Evolutionary conservation across 2,113 vertebrate species (phyloP), one percentile per base, ranked within the genome.

Genomic region (Bufo bufo): DNA sequence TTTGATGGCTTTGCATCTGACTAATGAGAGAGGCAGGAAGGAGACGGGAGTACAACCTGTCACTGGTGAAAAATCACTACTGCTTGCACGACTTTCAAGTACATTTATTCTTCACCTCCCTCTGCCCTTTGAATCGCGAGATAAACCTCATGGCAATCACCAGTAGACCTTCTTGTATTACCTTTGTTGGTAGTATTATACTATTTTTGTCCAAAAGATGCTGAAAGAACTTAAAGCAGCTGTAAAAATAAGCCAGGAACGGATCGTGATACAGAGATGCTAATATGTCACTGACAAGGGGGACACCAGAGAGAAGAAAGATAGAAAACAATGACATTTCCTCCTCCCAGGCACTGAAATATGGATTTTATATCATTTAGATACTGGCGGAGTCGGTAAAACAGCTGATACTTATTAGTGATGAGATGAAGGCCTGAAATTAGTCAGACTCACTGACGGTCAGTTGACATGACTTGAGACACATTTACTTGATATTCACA

Each of bases 151-250:
- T 8, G 9, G 14, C 66, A 75, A 54, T 75, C 69, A 75, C 77
- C 8, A 43, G 13, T 16, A 77, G 69, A 75, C 66, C 79, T 88
- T 49, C 78, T 19, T 47, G 74, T 52, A n/a, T 74, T 19, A 54
- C 19, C 74, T 58, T 11, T 20, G 23, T 77, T 52, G n/a, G 50
- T 71, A 74, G 16, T 8, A 6, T 75, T 20, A 12, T 1, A 45
- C 7, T 75, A 56, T 74, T 54, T 45, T 17, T 14, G 19, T 23
- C 20, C 59, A 65, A 82, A 82, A 65, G 7, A 13, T 17, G 3
- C 54, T 43, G 14, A 79, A 66, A 50, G 7, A 86, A 77, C 58
- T n/a, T 69, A 61, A 82, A 59, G n/a, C 86, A 88, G 86, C 86
- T 88, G 86, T 77, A 77, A 82, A 75, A 88, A 88, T 54, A 87